A percentile compares a stretch with the other conserved stretches of the same genome.
Conservation (phyloP, 2,888 invertebrate species). For the Scaptomyza flava region DNA sequence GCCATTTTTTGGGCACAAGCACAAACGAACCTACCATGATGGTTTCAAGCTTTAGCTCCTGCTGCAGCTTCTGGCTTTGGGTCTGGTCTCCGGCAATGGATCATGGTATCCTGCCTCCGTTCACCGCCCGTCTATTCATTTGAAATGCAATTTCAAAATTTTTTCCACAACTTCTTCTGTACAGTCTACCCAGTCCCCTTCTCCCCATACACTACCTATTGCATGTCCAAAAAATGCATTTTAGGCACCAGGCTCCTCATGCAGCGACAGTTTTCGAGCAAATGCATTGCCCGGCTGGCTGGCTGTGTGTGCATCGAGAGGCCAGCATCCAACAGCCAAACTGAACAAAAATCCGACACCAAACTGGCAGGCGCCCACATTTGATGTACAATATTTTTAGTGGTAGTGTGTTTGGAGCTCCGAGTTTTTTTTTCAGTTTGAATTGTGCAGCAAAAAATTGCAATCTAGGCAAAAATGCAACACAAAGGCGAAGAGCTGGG, state of each 20-base stretch:
- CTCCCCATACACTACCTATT: not conserved
- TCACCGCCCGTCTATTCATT: slow-evolving; percentile 66
- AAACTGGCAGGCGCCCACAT: slow-evolving; percentile 43
- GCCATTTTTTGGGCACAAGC: slow-evolving; percentile 54
- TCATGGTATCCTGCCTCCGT: slow-evolving; percentile 14
- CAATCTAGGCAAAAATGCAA: slow-evolving; percentile 81
- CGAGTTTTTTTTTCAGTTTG: slow-evolving; percentile 61
- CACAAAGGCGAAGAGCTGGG: slow-evolving; percentile 76
- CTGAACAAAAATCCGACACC: slow-evolving; percentile 12
- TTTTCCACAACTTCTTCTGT: slow-evolving; percentile 68
- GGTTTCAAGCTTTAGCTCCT: slow-evolving; percentile 19
- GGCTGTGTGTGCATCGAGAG: slow-evolving; percentile 1
- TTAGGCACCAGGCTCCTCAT: slow-evolving; percentile 61
- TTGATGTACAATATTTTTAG: slow-evolving; percentile 66
- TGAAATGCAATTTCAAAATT: slow-evolving; percentile 80
- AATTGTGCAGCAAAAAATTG: slow-evolving; percentile 77
- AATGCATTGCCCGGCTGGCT: slow-evolving; percentile 41
- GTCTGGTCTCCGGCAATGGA: slow-evolving; percentile 15
- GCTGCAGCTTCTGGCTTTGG: slow-evolving; percentile 7
- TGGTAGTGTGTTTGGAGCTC: slow-evolving; percentile 20
- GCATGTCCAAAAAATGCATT: slow-evolving; percentile 77
- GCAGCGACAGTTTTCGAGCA: slow-evolving; percentile 35
- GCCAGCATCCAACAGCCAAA: not conserved
- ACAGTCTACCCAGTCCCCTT: slow-evolving; percentile 14
- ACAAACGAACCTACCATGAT: slow-evolving; percentile 51